These are phyloP conservation scores for Alca torda DNA, from an alignment of 2,797 vertebrate genomes.

Conservation along the genomic window DNA sequence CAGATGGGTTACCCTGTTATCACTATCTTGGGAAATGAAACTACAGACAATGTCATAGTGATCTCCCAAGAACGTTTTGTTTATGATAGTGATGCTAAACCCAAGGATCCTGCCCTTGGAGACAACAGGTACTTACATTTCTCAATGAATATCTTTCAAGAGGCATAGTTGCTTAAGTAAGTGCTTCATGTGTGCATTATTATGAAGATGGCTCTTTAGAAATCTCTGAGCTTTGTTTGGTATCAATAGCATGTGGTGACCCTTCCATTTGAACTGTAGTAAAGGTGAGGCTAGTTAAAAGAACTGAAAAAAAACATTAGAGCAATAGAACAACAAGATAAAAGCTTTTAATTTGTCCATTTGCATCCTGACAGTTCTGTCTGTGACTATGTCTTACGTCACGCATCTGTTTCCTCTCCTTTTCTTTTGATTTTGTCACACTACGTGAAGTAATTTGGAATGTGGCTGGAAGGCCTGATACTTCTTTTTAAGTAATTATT, in stretches of 20 bases:
- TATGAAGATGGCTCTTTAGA: not conserved
- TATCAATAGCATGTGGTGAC: not conserved
- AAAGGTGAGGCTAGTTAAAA: not conserved
- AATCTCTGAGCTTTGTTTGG: not conserved
- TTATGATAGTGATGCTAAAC: slow-evolving; percentile 85
- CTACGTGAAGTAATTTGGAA: not conserved
- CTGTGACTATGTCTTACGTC: not conserved
- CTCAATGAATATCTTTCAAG: not conserved
- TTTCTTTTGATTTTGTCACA: slow-evolving; percentile 1
- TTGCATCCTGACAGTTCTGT: not conserved
- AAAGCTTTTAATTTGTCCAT: not conserved
- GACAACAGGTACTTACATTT: slow-evolving; percentile 83
- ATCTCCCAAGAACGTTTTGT: slow-evolving; percentile 93
- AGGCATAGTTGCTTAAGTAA: not conserved
- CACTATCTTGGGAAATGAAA: slow-evolving; percentile 91
- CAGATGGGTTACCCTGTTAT: slow-evolving; percentile 98
- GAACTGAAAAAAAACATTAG: not conserved
- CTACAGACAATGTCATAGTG: slow-evolving; percentile 81
- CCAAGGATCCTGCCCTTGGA: slow-evolving; percentile 70
- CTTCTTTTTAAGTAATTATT: not conserved
- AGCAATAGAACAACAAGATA: not conserved
- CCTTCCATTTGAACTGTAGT: not conserved
- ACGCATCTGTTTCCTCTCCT: not conserved
- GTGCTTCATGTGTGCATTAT: not conserved
- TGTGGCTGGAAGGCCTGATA: not conserved